Base-by-base conservation (phyloP, 2,113 vertebrate species). In the Sceloporus tristichus region DNA sequence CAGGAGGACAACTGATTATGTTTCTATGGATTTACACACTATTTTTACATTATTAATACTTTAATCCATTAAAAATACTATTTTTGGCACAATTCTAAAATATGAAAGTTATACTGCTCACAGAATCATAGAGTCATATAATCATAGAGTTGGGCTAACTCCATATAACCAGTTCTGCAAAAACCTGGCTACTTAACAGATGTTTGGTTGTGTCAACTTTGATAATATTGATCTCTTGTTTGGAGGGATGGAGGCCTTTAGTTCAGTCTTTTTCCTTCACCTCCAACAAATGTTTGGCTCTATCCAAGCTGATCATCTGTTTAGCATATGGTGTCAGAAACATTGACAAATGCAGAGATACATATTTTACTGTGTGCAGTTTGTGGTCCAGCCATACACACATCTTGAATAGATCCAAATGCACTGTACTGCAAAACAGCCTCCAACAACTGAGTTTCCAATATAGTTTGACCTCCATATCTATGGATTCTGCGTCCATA, bases 391-490 rank as follows among this genome's bases (percentile, higher is more conserved):
- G 40, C 65, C 6, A 29, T 40, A 5, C 40, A 48, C 42, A 8
- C 14, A 19, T 66, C 21, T 19, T 78, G 27, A 3, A 19, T 29
- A 21, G 27, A 78, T 56, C 68, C 19, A 23, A 11, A 56, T 56
- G 68, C 16, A 74, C 25, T 34, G 13, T 74, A n/a, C 56, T 59
- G n/a, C 34, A 53, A 66, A 86, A 85, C 27, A 62, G 29, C 18
- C 56, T 75, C 40, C 29, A 83, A 65, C 59, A 86, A 48, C n/a
- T 65, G 16, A 85, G 8, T 77, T 84, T 78, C 59, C 65, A 14
- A 7, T 78, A 9, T 34, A 48, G 48, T 48, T 48, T 4, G 48
- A 48, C 48, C 48, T 48, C 48, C 48, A 48, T 48, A 48, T 48
- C 48, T 48, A 48, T 48, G 7, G 48, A 48, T 48, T 48, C 48